Conservation (phyloP, 2,888 invertebrate species). For the Coenonympha glycerion region DNA sequence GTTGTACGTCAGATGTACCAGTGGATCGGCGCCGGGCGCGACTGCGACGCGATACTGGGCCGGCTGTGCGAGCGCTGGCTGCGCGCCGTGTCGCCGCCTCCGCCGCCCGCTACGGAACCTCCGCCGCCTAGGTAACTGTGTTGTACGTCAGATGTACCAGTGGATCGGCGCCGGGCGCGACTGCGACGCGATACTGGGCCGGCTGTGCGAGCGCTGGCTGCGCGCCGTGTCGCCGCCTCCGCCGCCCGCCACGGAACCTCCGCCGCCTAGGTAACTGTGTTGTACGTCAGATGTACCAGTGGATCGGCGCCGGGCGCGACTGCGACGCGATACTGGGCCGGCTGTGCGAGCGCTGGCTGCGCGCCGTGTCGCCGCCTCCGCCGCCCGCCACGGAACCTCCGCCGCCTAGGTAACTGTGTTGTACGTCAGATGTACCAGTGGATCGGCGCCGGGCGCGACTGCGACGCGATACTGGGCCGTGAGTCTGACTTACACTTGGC, state of each 20-base stretch:
- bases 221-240: conserved; percentile 70
- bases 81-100: conserved; percentile 69
- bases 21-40: conserved; percentile 96
- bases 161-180: conserved; percentile 97
- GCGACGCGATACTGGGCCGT: conserved; percentile 82
- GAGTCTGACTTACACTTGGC: conserved; percentile 57
- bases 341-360: conserved; percentile 87
- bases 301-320: conserved; percentile 96
- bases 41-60: conserved; percentile 86
- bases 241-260: conserved; percentile 36
- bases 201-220: conserved; percentile 88
- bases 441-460: conserved; percentile 95
- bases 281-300: conserved; percentile 67
- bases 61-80: conserved; percentile 88
- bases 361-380: conserved; percentile 66
- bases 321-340: conserved; percentile 85
- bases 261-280: conserved; percentile 50
- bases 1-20: conserved; percentile 53
- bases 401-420: conserved; percentile 47
- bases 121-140: conserved; percentile 54
- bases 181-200: conserved; percentile 84
- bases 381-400: conserved; percentile 38
- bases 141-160: conserved; percentile 52
- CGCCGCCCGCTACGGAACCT: conserved; percentile 34
- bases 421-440: conserved; percentile 75